Evolutionary conservation across 92 coral and sea anemone species (phyloP).

Genomic region (Porites evermanni): DNA sequence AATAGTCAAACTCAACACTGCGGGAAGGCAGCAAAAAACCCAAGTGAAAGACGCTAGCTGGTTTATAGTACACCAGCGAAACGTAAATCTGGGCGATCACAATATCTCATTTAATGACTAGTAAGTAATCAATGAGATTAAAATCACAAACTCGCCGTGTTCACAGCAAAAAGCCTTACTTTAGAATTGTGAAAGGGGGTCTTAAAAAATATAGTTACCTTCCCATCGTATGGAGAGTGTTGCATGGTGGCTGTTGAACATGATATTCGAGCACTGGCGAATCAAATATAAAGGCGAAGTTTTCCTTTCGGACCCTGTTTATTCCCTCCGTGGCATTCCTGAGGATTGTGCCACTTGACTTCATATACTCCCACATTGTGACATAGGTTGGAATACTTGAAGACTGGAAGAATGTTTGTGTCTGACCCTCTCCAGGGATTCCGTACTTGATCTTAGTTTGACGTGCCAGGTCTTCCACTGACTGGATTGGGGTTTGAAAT

Average conservation of each 20-base stretch:
- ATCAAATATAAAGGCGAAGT: constrained; percentile 75
- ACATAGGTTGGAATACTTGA: constrained; percentile 77
- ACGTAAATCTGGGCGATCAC: too few relatives aligned
- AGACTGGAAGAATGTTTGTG: constrained; percentile 68
- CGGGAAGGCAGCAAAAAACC: too few relatives aligned
- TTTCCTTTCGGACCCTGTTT: constrained; percentile 47
- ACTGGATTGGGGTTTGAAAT: constrained; percentile 63
- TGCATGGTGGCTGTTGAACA: constrained; percentile 70
- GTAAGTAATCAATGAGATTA: too few relatives aligned
- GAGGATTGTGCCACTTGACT: constrained; percentile 61
- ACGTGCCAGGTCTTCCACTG: constrained; percentile 75
- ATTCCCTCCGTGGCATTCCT: constrained; percentile 55
- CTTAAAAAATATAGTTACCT: constrained; percentile 19
- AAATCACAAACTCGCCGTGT: too few relatives aligned
- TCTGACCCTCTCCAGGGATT: constrained; percentile 55
- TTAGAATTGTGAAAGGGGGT: not conserved
- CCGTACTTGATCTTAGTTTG: constrained; percentile 77
- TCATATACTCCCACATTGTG: constrained; percentile 84
- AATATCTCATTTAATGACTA: too few relatives aligned
- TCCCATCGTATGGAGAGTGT: constrained; percentile 70
- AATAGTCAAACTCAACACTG: not conserved
- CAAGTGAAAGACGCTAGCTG: too few relatives aligned
- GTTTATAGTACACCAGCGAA: too few relatives aligned
- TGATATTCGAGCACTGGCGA: constrained; percentile 64
- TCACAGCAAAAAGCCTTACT: not conserved